These are phyloP conservation scores for Heliothis peltigera DNA, from an alignment of 2,888 invertebrate genomes.

Conservation along the genomic window DNA sequence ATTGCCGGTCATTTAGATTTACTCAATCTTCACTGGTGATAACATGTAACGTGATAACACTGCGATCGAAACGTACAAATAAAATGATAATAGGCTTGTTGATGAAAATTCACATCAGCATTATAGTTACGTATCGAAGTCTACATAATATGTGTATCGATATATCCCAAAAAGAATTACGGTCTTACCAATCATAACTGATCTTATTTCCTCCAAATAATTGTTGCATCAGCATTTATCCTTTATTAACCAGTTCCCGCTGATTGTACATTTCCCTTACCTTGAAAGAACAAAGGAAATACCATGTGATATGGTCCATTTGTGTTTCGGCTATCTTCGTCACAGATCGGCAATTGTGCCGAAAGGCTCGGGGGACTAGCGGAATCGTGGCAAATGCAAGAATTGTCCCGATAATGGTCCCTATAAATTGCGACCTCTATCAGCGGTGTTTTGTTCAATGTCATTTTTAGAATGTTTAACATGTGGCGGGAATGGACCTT, in stretches of 20 bases:
- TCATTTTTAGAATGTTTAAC: conserved; percentile 60
- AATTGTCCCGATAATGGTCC: conserved; percentile 75
- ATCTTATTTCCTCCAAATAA: conserved; percentile 26
- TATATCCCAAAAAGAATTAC: conserved; percentile 3
- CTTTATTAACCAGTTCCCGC: conserved; percentile 45
- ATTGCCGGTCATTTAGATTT: no score
- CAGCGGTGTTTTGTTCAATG: conserved; percentile 65
- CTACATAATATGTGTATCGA: not conserved
- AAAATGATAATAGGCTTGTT: no score
- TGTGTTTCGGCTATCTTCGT: conserved; percentile 75
- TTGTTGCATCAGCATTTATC: conserved; percentile 33
- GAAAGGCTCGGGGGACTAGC: conserved; percentile 64
- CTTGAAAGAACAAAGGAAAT: conserved; percentile 56
- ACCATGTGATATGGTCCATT: conserved; percentile 69
- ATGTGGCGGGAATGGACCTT: conserved; percentile 30
- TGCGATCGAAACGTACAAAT: no score
- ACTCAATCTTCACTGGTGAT: no score
- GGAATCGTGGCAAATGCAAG: conserved; percentile 75
- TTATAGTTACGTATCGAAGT: not conserved
- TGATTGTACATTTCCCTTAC: conserved; percentile 36
- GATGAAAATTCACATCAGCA: not conserved
- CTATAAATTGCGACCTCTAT: conserved; percentile 76
- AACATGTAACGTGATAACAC: no score
- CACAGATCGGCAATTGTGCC: conserved; percentile 74
- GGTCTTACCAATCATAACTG: conserved; percentile 23